Conservation (phyloP, 2,797 vertebrate genomes). For the Orientallactaga sibirica region DNA sequence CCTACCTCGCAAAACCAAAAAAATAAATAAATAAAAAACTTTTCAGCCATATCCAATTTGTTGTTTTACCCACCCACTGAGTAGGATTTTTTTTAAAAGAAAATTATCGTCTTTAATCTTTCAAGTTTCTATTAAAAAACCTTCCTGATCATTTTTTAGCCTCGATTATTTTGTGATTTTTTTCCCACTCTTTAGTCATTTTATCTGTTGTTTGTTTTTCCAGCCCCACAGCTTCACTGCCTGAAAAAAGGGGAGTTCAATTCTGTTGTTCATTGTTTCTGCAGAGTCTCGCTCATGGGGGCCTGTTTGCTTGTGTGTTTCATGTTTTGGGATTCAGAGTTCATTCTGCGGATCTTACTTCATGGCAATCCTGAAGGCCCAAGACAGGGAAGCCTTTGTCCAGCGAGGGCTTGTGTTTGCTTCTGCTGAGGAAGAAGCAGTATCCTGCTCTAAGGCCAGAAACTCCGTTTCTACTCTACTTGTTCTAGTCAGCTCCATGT, state of each 20-base stretch:
- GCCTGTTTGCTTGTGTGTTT: neutral
- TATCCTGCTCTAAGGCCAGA: fast-evolving
- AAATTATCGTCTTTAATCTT: slow-evolving; percentile 4
- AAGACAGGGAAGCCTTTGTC: neutral
- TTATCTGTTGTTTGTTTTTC: neutral
- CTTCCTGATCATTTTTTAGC: neutral
- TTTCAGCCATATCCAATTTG: neutral
- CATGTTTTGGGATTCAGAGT: neutral
- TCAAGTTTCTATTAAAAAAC: neutral
- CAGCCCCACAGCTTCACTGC: neutral
- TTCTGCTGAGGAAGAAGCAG: neutral
- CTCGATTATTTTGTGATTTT: neutral
- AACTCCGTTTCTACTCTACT: neutral
- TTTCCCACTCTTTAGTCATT: neutral
- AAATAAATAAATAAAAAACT: neutral
- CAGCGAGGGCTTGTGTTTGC: neutral
- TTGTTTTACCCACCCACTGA: neutral
- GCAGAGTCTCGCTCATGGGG: neutral
- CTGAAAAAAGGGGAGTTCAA: neutral
- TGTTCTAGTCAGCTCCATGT: no score
- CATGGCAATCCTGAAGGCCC: neutral
- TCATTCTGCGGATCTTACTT: neutral
- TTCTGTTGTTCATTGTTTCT: neutral
- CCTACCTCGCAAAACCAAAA: no score
- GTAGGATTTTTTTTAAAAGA: neutral